phyloP scores from a whole-genome alignment of 1,140 invertebrate species.

The Bombyx mandarina region DNA sequence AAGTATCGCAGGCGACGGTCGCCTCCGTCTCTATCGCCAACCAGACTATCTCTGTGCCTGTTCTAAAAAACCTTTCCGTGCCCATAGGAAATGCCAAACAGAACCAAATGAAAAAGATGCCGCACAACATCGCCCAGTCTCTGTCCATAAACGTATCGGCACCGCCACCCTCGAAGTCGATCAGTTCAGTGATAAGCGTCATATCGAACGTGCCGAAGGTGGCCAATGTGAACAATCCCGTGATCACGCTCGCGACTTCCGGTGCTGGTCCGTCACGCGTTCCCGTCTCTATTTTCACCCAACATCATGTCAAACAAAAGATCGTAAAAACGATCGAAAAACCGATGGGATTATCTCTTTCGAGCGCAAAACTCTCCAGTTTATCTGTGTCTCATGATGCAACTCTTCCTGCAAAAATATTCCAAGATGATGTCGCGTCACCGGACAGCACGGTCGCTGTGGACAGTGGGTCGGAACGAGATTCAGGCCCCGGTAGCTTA shows the following conservation, averaged over 20 bases:
- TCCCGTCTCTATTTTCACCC: constrained; percentile 58
- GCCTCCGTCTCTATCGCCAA: constrained; percentile 74
- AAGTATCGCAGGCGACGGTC: constrained; percentile 66
- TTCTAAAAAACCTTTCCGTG: constrained; percentile 69
- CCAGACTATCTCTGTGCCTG: constrained; percentile 74
- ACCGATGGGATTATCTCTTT: constrained; percentile 67
- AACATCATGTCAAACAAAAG: constrained; percentile 68
- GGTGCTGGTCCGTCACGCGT: constrained; percentile 49
- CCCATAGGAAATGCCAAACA: constrained; percentile 48
- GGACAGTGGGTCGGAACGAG: constrained; percentile 55
- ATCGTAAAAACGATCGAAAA: constrained; percentile 70
- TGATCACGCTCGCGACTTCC: constrained; percentile 55
- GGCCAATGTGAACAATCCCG: constrained; percentile 47
- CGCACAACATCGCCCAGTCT: constrained; percentile 50
- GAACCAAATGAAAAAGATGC: constrained; percentile 61
- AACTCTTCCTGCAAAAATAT: constrained; percentile 74
- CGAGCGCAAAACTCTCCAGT: constrained; percentile 67
- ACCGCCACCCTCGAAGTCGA: constrained; percentile 51
- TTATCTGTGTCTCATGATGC: constrained; percentile 71
- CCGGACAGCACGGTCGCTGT: constrained; percentile 69
- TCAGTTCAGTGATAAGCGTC: constrained; percentile 63
- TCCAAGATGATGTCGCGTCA: constrained; percentile 74
- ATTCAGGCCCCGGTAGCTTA: constrained; percentile 16
- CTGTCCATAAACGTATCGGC: constrained; percentile 50
- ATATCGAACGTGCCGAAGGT: constrained; percentile 61